Percentiles rank a stretch among this genome's conserved stretches.
Conservation (phyloP, 1,140 invertebrate genomes). For the Steinernema feltiae region DNA sequence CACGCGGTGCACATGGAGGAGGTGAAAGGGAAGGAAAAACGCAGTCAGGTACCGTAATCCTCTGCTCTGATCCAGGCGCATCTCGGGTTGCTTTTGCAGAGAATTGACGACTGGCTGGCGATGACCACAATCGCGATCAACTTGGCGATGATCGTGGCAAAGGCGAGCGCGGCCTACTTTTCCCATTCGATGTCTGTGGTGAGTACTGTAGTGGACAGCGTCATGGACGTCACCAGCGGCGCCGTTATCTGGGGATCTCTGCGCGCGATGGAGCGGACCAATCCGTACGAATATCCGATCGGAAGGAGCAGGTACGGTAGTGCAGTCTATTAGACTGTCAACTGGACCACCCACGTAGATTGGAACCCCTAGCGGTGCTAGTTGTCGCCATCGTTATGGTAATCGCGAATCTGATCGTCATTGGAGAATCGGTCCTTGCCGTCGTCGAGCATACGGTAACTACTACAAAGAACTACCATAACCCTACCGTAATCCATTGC, state of each 20-base stretch:
- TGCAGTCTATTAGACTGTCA: too few species aligned
- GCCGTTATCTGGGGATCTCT: constrained; percentile 27
- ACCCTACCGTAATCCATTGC: background rate
- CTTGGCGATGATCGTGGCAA: constrained; percentile 28
- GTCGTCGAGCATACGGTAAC: constrained; percentile 24
- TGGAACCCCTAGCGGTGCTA: constrained; percentile 31
- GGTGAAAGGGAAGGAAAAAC: background rate
- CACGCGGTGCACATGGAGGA: background rate
- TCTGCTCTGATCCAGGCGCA: too few species aligned
- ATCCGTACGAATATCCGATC: constrained; percentile 28
- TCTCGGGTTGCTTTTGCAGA: too few species aligned
- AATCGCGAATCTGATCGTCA: constrained; percentile 36
- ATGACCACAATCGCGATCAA: constrained; percentile 29
- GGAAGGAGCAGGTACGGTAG: constrained; percentile 19
- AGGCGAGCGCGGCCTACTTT: constrained; percentile 24
- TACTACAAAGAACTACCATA: background rate
- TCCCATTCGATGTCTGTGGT: constrained; percentile 32
- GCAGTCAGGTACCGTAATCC: background rate
- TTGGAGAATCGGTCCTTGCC: constrained; percentile 28
- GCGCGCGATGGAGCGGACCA: constrained; percentile 25
- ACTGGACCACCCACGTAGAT: too few species aligned
- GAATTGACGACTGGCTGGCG: constrained; percentile 22
- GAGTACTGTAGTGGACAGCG: constrained; percentile 33
- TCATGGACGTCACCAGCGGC: constrained; percentile 36
- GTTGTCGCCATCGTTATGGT: constrained; percentile 37